A percentile compares a stretch with the other conserved stretches of the same genome.
Conservation (phyloP, 2,113 vertebrate genomes). For the Bungarus multicinctus region DNA sequence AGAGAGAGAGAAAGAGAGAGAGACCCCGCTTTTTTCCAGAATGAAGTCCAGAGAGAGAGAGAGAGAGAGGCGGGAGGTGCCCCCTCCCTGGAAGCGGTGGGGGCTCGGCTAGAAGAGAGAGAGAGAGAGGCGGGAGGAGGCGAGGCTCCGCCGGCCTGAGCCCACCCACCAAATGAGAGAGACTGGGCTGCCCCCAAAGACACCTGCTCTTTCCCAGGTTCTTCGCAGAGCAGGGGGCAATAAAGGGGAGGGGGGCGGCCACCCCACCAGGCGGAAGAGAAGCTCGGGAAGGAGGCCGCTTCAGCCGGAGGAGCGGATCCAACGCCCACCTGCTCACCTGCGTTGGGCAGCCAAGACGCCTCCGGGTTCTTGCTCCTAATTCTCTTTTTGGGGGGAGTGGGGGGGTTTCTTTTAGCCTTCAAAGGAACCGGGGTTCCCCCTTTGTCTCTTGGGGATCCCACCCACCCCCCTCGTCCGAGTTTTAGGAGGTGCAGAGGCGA, state of each 20-base stretch:
- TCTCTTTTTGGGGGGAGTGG: neutral
- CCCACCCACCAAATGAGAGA: neutral
- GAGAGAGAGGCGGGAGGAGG: neutral
- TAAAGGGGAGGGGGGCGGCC: neutral
- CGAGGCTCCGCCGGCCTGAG: neutral
- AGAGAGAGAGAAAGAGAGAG: slow-evolving; percentile 43
- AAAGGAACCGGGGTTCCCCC: neutral
- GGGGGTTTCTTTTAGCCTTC: neutral
- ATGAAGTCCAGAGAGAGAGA: slow-evolving; percentile 40
- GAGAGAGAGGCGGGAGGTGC: slow-evolving; percentile 9
- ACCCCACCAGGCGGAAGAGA: neutral
- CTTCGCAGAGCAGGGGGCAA: neutral
- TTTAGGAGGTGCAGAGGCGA: neutral
- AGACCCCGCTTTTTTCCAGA: slow-evolving; percentile 63
- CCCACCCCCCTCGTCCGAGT: neutral
- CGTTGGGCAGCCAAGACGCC: neutral
- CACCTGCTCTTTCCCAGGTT: neutral
- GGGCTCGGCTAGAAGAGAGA: neutral
- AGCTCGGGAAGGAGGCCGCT: neutral
- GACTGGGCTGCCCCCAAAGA: neutral
- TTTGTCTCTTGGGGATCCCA: neutral
- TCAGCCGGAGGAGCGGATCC: neutral
- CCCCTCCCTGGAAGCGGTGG: neutral
- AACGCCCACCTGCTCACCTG: neutral
- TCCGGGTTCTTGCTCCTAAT: neutral